Evolutionary conservation across 1,140 invertebrate genomes (phyloP), one percentile per base, ranked within the genome.

Genomic region (Nasonia vitripennis): DNA sequence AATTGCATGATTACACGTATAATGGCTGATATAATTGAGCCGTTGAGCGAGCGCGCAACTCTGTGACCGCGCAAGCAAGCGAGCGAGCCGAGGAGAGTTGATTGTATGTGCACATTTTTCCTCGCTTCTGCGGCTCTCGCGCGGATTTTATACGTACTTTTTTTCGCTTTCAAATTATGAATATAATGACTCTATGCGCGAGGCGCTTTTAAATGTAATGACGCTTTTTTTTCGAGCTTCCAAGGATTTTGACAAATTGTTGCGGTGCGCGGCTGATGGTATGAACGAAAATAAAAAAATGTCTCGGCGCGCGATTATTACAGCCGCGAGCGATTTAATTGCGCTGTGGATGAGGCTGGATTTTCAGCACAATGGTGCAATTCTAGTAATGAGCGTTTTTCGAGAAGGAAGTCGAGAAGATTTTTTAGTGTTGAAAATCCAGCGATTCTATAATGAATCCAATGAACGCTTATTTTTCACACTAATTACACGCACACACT

Each of bases 11-110:
- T 78, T 85, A 81, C 79, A 14, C 79, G 84, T 70, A 85, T 85
- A 85, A 85, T 85, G 73, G 73, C 71, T 51, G 71, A 85, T 85
- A 81, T 85, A 85, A 85, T 85, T 85, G 84, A 85, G 84, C 78
- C 41, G 84, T 85, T 75, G 45, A 80, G 34, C 78, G 23, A 31
- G 9, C n/a, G 31, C 71, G 73, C 81, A 75, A 68, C 74, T 70
- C 51, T 37, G 51, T 67, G 68, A 84, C 67, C 20, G 31, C 27
- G 68, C 34, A 6, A 68, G 23, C 68, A 27, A 27, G 27, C 27
- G 27, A 27, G 27, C 27, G 27, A 27, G 27, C 1, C 27, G 27
- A 27, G 41, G 75, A 37, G 77, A 70, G 12, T 75, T 10, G 71
- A 81, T 45, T 81, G 68, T 81, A 2, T 31, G 34, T 31, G 14